Evolutionary conservation across 2,113 vertebrate species (phyloP).

Genomic region (Sinocyclocheilus anophthalmus): DNA sequence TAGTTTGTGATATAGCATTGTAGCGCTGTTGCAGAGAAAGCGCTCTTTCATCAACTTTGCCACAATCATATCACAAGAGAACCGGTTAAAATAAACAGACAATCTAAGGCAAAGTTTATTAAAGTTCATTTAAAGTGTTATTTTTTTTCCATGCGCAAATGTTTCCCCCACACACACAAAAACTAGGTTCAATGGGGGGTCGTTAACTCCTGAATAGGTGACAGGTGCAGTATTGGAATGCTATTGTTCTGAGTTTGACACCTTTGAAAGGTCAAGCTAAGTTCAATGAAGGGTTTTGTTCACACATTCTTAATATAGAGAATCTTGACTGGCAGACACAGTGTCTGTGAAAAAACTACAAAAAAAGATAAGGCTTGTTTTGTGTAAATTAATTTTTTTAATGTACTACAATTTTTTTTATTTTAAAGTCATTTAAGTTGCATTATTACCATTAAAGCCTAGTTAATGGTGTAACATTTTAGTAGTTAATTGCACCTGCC

Average conservation of each 20-base stretch:
- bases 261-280: neutral
- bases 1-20: neutral
- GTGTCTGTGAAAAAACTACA: too few relatives aligned
- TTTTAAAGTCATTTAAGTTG: neutral
- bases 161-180: too few relatives aligned
- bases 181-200: too few relatives aligned
- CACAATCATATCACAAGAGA: constrained; percentile 27
- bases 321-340: too few relatives aligned
- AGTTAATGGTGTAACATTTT: neutral
- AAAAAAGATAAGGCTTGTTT: too few relatives aligned
- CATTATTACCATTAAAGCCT: neutral
- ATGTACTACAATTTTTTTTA: neutral
- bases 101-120: neutral
- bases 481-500: neutral
- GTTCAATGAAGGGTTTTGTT: too few relatives aligned
- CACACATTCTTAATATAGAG: too few relatives aligned
- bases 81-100: neutral
- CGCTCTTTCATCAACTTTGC: constrained; percentile 12
- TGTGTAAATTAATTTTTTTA: too few relatives aligned
- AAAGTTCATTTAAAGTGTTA: neutral
- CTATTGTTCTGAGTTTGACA: neutral
- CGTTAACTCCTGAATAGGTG: too few relatives aligned
- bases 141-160: too few relatives aligned
- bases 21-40: constrained; percentile 19
- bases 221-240: too few relatives aligned